A percentile compares a stretch with the other conserved stretches of the same genome.
These are phyloP conservation scores for Cottoperca gobio DNA, from an alignment of 2,797 vertebrate genomes.

Conservation along the genomic window DNA sequence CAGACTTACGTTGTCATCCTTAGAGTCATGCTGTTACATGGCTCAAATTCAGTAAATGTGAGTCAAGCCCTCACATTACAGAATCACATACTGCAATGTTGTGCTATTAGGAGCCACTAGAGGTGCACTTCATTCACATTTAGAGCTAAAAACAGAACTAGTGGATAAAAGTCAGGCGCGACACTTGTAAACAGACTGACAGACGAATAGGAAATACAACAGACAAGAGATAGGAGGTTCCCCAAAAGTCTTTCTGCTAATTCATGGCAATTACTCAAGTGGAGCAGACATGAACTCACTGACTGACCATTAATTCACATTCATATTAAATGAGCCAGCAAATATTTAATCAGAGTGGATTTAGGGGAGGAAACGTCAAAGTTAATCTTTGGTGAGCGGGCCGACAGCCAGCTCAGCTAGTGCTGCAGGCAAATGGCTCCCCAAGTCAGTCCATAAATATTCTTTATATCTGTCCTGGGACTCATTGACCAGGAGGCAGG, in stretches of 20 bases:
- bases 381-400: slow-evolving; percentile 71
- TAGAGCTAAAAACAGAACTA: neutral
- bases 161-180: slow-evolving; percentile 11
- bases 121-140: neutral
- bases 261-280: slow-evolving; percentile 55
- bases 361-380: slow-evolving; percentile 67
- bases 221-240: slow-evolving; percentile 27
- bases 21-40: neutral
- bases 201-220: slow-evolving; percentile 24
- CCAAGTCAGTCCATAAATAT: slow-evolving; percentile 73
- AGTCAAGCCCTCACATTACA: neutral
- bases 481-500: slow-evolving; percentile 38
- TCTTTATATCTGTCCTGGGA: slow-evolving; percentile 66
- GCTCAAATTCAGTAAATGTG: neutral
- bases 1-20: neutral
- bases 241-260: slow-evolving; percentile 33
- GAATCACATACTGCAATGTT: neutral
- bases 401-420: slow-evolving; percentile 48
- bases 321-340: slow-evolving; percentile 76
- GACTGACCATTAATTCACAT: slow-evolving; percentile 74
- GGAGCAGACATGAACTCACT: slow-evolving; percentile 52
- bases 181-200: slow-evolving; percentile 4
- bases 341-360: slow-evolving; percentile 77
- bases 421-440: slow-evolving; percentile 54
- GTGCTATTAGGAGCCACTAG: neutral